These are phyloP conservation scores for Brachypodius melanocephalos DNA, from an alignment of 2,113 vertebrate species.

Conservation along the genomic window DNA sequence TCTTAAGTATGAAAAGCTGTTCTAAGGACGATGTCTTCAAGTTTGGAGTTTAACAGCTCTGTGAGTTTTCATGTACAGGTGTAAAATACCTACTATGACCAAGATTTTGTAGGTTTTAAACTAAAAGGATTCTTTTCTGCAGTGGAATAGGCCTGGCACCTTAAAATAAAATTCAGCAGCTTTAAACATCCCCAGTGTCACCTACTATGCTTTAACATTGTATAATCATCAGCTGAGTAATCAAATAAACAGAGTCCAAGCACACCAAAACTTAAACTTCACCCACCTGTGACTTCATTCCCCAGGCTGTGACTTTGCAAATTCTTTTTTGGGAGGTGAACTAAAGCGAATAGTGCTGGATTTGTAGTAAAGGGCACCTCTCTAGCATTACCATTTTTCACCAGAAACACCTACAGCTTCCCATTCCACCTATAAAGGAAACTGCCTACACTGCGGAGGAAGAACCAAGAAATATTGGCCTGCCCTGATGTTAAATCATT, in stretches of 20 bases:
- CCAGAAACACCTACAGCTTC: conserved; percentile 62
- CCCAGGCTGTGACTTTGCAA: conserved; percentile 18
- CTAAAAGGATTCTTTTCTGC: not conserved
- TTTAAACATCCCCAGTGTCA: not conserved
- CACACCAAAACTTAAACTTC: not conserved
- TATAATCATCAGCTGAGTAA: not conserved
- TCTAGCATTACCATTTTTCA: conserved; percentile 62
- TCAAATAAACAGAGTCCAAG: not conserved
- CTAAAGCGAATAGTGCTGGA: not conserved
- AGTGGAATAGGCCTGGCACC: not conserved
- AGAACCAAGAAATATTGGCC: conserved; percentile 71
- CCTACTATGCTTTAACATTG: not conserved
- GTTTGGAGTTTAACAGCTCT: not conserved
- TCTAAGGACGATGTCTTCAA: not conserved
- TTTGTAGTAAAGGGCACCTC: conserved; percentile 63
- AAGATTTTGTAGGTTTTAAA: not conserved
- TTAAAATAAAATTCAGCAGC: not conserved
- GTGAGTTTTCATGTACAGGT: not conserved
- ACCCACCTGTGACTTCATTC: not conserved
- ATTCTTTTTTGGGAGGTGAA: not conserved
- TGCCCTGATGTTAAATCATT: conserved; percentile 69
- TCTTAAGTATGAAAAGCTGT: not conserved
- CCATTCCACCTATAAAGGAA: conserved; percentile 60
- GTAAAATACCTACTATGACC: not conserved
- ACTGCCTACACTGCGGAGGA: conserved; percentile 62